A percentile compares a stretch with the other conserved stretches of the same genome.
These are phyloP conservation scores for Cryptops parisi DNA, from an alignment of 2,888 invertebrate genomes.

Conservation along the genomic window DNA sequence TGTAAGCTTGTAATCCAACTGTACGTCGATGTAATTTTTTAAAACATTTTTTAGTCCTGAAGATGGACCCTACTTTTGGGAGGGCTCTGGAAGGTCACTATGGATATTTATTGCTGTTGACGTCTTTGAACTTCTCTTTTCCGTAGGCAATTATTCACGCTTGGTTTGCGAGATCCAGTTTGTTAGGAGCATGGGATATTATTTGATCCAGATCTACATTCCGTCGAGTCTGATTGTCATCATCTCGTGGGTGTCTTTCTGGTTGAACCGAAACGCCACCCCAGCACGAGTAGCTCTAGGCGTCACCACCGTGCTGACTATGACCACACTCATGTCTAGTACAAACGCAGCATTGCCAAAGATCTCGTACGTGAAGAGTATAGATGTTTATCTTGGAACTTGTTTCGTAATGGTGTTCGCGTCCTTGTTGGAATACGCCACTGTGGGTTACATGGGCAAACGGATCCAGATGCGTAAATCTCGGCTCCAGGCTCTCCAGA, in stretches of 20 bases:
- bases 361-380: conserved; percentile 94
- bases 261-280: conserved; percentile 89
- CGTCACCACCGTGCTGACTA: conserved; percentile 90
- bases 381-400: conserved; percentile 92
- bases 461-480: conserved; percentile 93
- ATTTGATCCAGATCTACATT: conserved; percentile 96
- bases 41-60: too few relatives aligned
- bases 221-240: conserved; percentile 93
- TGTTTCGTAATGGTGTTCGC: conserved; percentile 99
- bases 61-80: too few relatives aligned
- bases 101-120: not conserved
- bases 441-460: conserved; percentile 96
- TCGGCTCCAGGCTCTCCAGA: conserved; percentile 75
- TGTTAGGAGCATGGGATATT: conserved; percentile 96
- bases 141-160: conserved; percentile 81
- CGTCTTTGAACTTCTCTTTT: not conserved
- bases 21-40: too few relatives aligned
- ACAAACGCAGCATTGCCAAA: conserved; percentile 94
- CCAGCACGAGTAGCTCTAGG: conserved; percentile 86
- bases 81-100: too few relatives aligned
- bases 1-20: too few relatives aligned
- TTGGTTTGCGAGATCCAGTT: conserved; percentile 93
- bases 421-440: conserved; percentile 92
- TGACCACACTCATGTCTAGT: conserved; percentile 95
- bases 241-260: conserved; percentile 95